Evolutionary conservation across 2,888 invertebrate genomes (phyloP).

Genomic region (Drosophila meridionalis): DNA sequence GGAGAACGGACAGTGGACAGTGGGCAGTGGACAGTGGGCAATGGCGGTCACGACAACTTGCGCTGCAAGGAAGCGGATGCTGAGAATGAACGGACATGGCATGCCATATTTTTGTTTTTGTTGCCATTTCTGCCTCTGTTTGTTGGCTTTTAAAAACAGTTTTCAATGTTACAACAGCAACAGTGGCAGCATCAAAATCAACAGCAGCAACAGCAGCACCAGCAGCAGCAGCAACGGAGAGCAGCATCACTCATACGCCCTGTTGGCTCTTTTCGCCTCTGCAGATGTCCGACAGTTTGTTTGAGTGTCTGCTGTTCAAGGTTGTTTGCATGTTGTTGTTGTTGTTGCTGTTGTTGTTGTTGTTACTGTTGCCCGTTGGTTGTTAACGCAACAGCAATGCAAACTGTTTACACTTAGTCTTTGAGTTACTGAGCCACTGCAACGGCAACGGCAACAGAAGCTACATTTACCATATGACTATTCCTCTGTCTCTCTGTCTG

Average conservation of each 20-base stretch:
- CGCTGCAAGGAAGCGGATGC: slow-evolving; percentile 70
- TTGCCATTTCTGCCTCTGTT: slow-evolving; percentile 28
- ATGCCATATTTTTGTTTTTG: slow-evolving; percentile 70
- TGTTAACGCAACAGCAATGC: slow-evolving; percentile 42
- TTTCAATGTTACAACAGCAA: slow-evolving; percentile 63
- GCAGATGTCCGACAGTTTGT: slow-evolving; percentile 52
- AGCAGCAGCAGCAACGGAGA: slow-evolving; percentile 34
- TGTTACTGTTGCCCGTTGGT: slow-evolving; percentile 35
- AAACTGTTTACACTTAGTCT: slow-evolving; percentile 56
- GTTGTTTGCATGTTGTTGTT: slow-evolving; percentile 51
- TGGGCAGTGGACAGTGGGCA: slow-evolving; percentile 6
- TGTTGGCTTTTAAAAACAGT: slow-evolving; percentile 70
- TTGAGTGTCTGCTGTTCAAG: slow-evolving; percentile 55
- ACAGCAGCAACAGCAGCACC: slow-evolving; percentile 35
- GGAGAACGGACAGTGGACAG: slow-evolving; percentile 11
- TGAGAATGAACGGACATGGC: slow-evolving; percentile 70
- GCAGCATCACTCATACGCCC: slow-evolving; percentile 66
- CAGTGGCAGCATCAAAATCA: slow-evolving; percentile 38
- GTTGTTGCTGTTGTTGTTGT: slow-evolving; percentile 24
- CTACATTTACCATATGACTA: too few relatives aligned
- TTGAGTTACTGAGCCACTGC: slow-evolving; percentile 43
- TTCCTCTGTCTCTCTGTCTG: neutral
- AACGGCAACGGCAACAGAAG: neutral
- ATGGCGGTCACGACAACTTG: slow-evolving; percentile 18
- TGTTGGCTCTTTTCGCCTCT: slow-evolving; percentile 48